These are phyloP conservation scores for Pogonomyrmex californicus DNA, from an alignment of 1,140 invertebrate species.

Conservation along the genomic window DNA sequence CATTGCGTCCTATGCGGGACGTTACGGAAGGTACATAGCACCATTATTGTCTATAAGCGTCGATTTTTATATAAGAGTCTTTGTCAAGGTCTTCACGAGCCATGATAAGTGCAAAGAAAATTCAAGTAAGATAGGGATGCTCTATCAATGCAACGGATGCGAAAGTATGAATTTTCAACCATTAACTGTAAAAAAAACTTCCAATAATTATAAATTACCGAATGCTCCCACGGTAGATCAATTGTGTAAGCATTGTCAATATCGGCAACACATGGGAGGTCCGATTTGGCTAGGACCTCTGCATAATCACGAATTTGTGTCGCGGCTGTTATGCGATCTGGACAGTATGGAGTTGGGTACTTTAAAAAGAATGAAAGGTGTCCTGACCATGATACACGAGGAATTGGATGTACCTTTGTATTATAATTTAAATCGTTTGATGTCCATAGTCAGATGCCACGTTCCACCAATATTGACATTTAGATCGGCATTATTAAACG, in stretches of 20 bases:
- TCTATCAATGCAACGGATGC: constrained; percentile 97
- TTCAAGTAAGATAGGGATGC: constrained; percentile 93
- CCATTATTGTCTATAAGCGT: constrained; percentile 97
- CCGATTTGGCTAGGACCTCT: constrained; percentile 97
- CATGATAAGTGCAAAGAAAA: constrained; percentile 94
- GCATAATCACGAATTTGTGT: constrained; percentile 94
- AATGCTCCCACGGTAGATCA: constrained; percentile 89
- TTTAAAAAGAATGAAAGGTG: constrained; percentile 91
- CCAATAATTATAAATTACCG: constrained; percentile 89
- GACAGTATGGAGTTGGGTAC: constrained; percentile 88
- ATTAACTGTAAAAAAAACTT: constrained; percentile 89
- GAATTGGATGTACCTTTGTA: constrained; percentile 97
- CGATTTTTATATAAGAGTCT: constrained; percentile 99
- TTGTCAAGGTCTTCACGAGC: constrained; percentile 94
- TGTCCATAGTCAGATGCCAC: constrained; percentile 81
- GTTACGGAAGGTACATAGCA: constrained; percentile 97
- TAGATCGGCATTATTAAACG: constrained; percentile 97
- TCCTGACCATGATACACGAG: constrained; percentile 91
- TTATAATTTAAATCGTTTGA: constrained; percentile 91
- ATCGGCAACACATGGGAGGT: constrained; percentile 94
- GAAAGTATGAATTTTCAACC: constrained; percentile 93
- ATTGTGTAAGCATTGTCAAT: constrained; percentile 93
- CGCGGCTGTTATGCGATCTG: constrained; percentile 83
- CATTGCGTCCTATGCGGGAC: constrained; percentile 96
- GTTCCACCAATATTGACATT: constrained; percentile 84